phyloP scores from a whole-genome alignment of 2,797 vertebrate species.

The Cynopterus sphinx region DNA sequence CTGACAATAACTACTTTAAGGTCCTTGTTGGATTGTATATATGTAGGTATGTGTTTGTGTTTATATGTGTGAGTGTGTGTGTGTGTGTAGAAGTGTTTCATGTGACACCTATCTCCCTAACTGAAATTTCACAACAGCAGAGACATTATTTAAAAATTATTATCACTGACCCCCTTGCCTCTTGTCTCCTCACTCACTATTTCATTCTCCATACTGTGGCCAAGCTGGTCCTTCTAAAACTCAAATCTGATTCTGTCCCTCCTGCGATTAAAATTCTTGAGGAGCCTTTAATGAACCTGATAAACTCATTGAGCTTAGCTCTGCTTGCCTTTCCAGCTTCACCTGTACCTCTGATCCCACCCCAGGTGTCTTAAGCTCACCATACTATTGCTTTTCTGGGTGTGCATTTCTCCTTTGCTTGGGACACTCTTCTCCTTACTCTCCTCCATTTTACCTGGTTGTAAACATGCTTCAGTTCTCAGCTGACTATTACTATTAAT shows the following conservation, averaged over 20 bases:
- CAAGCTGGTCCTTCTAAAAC: conserved; percentile 26
- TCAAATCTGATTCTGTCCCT: conserved; percentile 1
- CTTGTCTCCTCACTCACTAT: background rate
- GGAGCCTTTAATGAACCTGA: background rate
- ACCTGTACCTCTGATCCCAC: background rate
- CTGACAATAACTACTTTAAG: background rate
- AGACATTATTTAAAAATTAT: conserved; percentile 10
- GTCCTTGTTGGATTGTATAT: background rate
- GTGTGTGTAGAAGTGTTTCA: background rate
- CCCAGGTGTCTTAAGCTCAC: background rate
- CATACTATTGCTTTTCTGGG: background rate
- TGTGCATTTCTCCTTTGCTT: background rate
- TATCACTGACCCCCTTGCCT: background rate
- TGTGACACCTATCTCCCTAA: background rate
- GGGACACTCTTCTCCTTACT: background rate
- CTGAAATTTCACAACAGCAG: background rate
- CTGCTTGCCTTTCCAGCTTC: background rate
- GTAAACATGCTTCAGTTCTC: background rate
- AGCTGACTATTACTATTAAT: background rate
- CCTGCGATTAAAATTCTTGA: background rate
- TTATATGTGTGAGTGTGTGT: too few species aligned
- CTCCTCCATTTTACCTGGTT: background rate
- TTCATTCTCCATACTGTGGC: background rate
- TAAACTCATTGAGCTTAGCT: background rate
- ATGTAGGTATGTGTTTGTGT: too few species aligned